phyloP scores from a whole-genome alignment of 2,888 invertebrate species.

The Hirtodrosophila cameraria region DNA sequence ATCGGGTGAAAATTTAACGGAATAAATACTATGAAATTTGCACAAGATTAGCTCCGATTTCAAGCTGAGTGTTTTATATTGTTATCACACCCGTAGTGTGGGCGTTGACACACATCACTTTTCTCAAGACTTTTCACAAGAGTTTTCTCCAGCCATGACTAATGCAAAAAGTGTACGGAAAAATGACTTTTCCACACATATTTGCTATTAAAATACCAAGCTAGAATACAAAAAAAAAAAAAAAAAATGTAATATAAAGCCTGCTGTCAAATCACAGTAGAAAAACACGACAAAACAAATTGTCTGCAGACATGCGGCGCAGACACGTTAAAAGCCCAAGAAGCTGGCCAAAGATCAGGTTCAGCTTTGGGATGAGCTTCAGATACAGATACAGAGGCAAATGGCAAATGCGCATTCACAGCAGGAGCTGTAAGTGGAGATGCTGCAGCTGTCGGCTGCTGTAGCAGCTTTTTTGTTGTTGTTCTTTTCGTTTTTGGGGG shows the following conservation, averaged over 20 bases:
- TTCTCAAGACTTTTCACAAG: slow-evolving; percentile 1
- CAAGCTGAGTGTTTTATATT: not conserved
- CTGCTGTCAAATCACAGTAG: slow-evolving; percentile 49
- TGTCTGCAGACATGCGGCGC: slow-evolving; percentile 63
- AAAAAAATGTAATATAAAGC: slow-evolving; percentile 13
- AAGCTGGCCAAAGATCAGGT: slow-evolving; percentile 53
- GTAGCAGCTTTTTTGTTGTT: slow-evolving; percentile 52
- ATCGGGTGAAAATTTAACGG: slow-evolving; percentile 50
- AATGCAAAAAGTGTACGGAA: slow-evolving; percentile 19
- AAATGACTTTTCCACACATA: slow-evolving; percentile 39
- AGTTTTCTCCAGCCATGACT: slow-evolving; percentile 9
- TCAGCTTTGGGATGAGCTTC: slow-evolving; percentile 15
- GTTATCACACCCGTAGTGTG: slow-evolving; percentile 20
- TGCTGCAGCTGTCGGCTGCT: slow-evolving; percentile 50
- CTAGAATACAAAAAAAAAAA: slow-evolving; percentile 1
- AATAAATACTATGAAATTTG: slow-evolving; percentile 17
- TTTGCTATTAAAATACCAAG: slow-evolving; percentile 34
- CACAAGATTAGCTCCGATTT: not conserved
- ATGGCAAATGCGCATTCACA: slow-evolving; percentile 20
- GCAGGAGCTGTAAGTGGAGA: slow-evolving; percentile 28
- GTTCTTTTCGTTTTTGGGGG: not conserved
- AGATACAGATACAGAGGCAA: slow-evolving; percentile 17
- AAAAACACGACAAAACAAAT: slow-evolving; percentile 69
- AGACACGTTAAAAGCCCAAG: slow-evolving; percentile 45
- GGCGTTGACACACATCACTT: slow-evolving; percentile 35